Conservation (phyloP, 2,113 vertebrate genomes). For the Orycteropus afer region DNA sequence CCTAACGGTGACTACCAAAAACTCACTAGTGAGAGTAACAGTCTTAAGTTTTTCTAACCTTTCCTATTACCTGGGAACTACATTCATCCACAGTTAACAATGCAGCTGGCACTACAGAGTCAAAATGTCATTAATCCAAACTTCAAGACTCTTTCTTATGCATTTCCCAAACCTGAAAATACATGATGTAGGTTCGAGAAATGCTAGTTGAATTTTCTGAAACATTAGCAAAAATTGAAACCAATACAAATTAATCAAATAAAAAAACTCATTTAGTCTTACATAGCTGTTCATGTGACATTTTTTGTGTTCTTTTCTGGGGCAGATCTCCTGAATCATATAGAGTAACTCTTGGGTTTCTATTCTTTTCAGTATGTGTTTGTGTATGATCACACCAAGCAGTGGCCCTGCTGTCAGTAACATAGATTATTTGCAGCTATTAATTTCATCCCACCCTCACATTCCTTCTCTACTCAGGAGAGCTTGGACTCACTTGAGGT, state of each 20-base stretch:
- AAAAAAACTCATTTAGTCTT: neutral
- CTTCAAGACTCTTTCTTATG: neutral
- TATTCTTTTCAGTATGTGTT: neutral
- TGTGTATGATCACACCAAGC: neutral
- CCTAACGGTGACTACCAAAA: neutral
- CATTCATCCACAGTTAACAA: neutral
- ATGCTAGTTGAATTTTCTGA: neutral
- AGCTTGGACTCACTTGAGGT: neutral
- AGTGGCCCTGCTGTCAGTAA: no score
- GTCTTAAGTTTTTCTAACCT: neutral
- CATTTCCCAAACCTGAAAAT: neutral
- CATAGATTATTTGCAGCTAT: neutral
- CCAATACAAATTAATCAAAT: neutral
- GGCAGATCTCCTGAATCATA: neutral
- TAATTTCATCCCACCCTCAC: neutral
- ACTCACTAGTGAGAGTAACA: neutral
- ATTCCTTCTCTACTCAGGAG: fast-evolving
- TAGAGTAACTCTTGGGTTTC: neutral
- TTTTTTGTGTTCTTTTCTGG: neutral
- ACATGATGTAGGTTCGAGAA: neutral
- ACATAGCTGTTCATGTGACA: neutral
- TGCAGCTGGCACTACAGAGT: neutral
- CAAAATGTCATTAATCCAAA: neutral
- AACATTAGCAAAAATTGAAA: neutral
- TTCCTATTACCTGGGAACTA: neutral